Percentiles rank a stretch among this genome's conserved stretches.
These are phyloP conservation scores for Miniopterus natalensis DNA, from an alignment of 2,113 vertebrate species.

Conservation along the genomic window DNA sequence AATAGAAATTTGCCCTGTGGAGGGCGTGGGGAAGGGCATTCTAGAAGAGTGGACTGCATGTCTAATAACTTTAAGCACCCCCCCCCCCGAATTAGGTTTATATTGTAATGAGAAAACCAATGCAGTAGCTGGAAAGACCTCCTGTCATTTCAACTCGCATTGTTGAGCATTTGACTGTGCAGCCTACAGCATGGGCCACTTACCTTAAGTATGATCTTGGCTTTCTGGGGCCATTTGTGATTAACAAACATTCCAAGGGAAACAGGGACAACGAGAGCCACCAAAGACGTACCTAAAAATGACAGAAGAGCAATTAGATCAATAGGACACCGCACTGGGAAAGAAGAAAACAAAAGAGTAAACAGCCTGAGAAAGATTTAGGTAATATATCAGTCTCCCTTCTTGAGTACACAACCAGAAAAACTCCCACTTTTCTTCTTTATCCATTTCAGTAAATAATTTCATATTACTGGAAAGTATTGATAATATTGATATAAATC, in stretches of 20 bases:
- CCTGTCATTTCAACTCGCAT: rapidly evolving
- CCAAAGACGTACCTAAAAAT: conserved; percentile 92
- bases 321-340: neutral
- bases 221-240: conserved; percentile 90
- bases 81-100: neutral
- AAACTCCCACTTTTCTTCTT: neutral
- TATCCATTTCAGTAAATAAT: neutral
- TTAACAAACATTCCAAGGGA: conserved; percentile 92
- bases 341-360: neutral
- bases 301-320: conserved; percentile 17
- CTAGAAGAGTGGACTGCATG: neutral
- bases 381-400: rapidly evolving
- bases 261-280: conserved; percentile 93
- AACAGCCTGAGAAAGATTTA: neutral
- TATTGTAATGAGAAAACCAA: neutral
- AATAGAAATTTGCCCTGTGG: neutral
- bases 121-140: neutral
- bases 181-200: neutral
- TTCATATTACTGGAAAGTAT: neutral
- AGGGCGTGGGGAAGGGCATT: neutral
- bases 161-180: too few species aligned
- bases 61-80: neutral
- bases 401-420: neutral
- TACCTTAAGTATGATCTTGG: conserved; percentile 96
- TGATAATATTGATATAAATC: neutral